Evolutionary conservation across 2,797 vertebrate species (phyloP).

Genomic region (Ibycter americanus): DNA sequence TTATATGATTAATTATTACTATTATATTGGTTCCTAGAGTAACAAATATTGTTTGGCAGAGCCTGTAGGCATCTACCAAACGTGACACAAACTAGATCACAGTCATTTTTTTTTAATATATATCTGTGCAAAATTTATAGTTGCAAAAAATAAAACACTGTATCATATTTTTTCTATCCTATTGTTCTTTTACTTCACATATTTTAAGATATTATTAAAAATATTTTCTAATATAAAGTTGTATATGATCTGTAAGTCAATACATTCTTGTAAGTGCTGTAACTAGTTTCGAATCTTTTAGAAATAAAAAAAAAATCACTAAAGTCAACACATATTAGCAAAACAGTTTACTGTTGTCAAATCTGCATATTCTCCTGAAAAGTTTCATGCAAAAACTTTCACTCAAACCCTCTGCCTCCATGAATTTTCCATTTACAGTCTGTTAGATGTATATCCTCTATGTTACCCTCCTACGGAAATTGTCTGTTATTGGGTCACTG

Average conservation of each 20-base stretch:
- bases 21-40: background rate
- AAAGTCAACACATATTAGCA: background rate
- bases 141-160: background rate
- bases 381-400: background rate
- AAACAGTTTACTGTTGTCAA: background rate
- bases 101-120: background rate
- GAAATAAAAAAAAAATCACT: background rate
- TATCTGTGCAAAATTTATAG: background rate
- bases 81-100: background rate
- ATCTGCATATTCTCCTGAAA: background rate
- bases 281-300: background rate
- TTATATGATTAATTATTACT: background rate
- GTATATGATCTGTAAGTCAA: accelerated
- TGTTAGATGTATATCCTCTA: background rate
- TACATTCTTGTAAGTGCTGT: background rate
- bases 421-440: background rate
- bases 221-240: background rate
- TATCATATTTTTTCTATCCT: background rate
- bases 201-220: background rate
- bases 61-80: background rate
- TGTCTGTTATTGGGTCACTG: background rate
- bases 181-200: background rate
- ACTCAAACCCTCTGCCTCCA: background rate
- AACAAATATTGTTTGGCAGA: background rate
- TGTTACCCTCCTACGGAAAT: background rate